Conservation (phyloP, 2,113 vertebrate species). For the Pelvicachromis taeniatus region DNA sequence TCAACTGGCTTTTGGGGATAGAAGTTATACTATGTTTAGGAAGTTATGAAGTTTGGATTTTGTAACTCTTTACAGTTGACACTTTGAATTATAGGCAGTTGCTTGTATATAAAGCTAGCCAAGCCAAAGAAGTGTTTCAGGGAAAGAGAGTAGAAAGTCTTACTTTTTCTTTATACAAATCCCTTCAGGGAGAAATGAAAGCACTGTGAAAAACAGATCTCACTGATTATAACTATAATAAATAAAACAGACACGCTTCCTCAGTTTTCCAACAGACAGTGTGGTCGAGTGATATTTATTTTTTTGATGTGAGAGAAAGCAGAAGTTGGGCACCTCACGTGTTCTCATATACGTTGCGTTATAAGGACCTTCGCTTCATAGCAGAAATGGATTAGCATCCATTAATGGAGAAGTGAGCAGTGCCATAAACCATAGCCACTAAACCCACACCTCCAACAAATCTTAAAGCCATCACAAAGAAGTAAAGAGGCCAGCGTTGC, state of each 20-base stretch:
- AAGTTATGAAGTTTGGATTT: constrained; percentile 2
- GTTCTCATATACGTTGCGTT: not conserved
- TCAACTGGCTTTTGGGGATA: not conserved
- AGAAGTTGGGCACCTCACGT: not conserved
- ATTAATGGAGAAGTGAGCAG: constrained; percentile 25
- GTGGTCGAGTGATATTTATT: not conserved
- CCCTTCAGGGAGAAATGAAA: constrained; percentile 33
- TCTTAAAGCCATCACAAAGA: constrained; percentile 24
- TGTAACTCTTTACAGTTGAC: not conserved
- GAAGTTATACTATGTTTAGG: not conserved
- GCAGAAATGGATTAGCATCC: constrained; percentile 43
- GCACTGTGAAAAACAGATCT: constrained; percentile 15
- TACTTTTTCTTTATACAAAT: constrained; percentile 11
- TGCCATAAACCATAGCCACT: constrained; percentile 7
- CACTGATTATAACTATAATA: constrained; percentile 19
- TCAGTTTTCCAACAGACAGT: not conserved
- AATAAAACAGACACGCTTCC: constrained; percentile 13
- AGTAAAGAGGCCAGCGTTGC: constrained; percentile 47
- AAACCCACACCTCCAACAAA: constrained; percentile 4
- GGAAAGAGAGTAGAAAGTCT: constrained; percentile 6
- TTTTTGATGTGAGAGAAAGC: not conserved
- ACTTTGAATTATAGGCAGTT: constrained; percentile 26
- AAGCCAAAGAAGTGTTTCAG: constrained; percentile 14
- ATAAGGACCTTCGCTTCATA: not conserved
- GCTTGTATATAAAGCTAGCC: constrained; percentile 4